Base-by-base conservation (phyloP, 1,140 invertebrate species). In the Nephotettix cincticeps region DNA sequence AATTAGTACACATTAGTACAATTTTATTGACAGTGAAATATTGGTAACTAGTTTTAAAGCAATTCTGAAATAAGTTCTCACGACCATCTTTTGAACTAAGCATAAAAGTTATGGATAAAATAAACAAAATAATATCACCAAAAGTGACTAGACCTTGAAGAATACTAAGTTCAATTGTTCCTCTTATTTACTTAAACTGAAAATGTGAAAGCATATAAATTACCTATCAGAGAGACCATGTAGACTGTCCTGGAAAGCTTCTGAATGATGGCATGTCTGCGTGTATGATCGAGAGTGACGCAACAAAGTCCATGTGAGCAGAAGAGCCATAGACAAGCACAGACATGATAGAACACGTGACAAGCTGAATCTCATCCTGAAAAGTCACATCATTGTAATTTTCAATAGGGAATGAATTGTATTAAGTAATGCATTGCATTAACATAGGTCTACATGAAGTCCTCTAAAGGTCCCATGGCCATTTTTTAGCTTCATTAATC, bases 241-340 rank as follows among this genome's bases (percentile, higher is more conserved):
- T 25, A 77, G 58, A 13, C 70, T 69, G 27, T 77, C 71, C 58
- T 77, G 76, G 63, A 77, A 77, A 32, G 71, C 70, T 63, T 74
- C 76, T 9, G 76, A 76, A 71, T 75, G 71, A 67, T 77, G 72
- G 63, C 76, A 77, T n/a, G 76, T 77, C 64, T 77, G 73, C 13
- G 76, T 77, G 32, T 71, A 77, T n/a, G 64, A 66, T 1, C 43
- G 65, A n/a, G 71, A 47, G 47, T 73, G 70, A 11, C 32, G 29
- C 17, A 70, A 17, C 25, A 75, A 25, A 0, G 71, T 66, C 70
- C 72, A 75, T 13, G 66, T 64, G 0, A 73, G 43, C 17, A 73
- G 51, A 0, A 72, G 21, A 3, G 69, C 21, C 21, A 64, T 67
- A 9, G 29, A 23, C 19, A 72, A 14, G 28, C 56, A 45, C 0